Conservation (phyloP, 2,888 invertebrate genomes). For the Melipona beecheii region DNA sequence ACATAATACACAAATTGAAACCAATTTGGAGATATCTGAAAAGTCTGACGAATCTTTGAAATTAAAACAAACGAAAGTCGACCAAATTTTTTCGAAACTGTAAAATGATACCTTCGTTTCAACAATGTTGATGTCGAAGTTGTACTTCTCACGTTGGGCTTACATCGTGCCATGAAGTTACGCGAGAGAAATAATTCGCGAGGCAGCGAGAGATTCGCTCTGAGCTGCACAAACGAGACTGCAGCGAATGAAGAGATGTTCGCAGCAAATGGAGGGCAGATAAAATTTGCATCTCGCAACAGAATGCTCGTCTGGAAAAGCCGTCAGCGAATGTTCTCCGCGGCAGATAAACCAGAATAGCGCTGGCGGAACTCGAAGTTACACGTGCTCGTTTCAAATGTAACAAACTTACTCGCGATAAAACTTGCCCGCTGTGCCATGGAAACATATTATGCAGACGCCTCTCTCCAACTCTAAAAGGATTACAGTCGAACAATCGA, state of each 20-base stretch:
- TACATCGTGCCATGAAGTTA: too few species aligned
- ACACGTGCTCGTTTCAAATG: not conserved
- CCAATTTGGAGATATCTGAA: too few species aligned
- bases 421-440: not conserved
- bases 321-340: not conserved
- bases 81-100: too few species aligned
- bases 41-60: too few species aligned
- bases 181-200: too few species aligned
- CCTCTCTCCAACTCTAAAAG: not conserved
- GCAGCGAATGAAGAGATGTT: not conserved
- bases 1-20: too few species aligned
- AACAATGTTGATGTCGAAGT: too few species aligned
- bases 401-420: conserved; percentile 14
- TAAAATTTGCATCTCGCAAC: conserved; percentile 4
- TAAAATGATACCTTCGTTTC: too few species aligned
- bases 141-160: too few species aligned
- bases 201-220: not conserved
- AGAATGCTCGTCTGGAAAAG: conserved; percentile 1
- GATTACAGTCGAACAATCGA: conserved; percentile 12
- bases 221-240: not conserved
- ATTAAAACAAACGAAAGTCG: too few species aligned
- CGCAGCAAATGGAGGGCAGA: not conserved
- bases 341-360: not conserved
- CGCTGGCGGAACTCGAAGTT: not conserved
- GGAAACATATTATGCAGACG: not conserved